Base-by-base conservation (phyloP, 92 coral and sea anemone species). In the Scolanthus callimorphus region DNA sequence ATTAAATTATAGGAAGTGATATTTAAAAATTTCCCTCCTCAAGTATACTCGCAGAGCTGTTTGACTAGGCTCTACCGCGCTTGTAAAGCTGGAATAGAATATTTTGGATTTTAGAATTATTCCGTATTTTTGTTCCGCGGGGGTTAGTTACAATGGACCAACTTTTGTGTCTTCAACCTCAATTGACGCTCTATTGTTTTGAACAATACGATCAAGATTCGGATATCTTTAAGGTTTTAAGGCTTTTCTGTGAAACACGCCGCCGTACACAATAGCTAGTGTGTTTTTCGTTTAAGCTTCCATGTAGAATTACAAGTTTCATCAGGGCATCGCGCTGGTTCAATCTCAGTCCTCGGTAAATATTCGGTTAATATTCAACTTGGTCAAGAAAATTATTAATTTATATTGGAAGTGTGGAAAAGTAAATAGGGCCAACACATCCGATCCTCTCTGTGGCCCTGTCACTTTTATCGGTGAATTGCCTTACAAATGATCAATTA, bases 401-500 rank as follows among this genome's bases (percentile, higher is more conserved):
- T 83, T 84, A 73, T 83, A 88, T 88, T 83, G 80, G 57, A 70
- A 78, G 74, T 88, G 65, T 68, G 55, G 59, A 50, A 83, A 83
- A 83, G 90, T 83, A 88, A 88, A 88, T 78, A 80, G 57, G 17
- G 12, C 29, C 28, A 38, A 41, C 76, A 78, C 79, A 86, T 86
- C 95, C 95, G 89, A 86, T 82, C 71, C 82, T 67, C 55, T 73
- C 72, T 57, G 70, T 73, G 77, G 64, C 74, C 80, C 85, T 74
- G 90, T 74, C 96, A 83, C 71, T 84, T 64, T 83, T 74, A 52
- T 77, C 29, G 81, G 73, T 78, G 96, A 88, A 88, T 88, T 88
- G 96, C 95, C 97, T 79, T 76, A 89, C 86, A 92, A 85, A 89
- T 89, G 97, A 94, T 89, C 99, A 94, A 94, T 94, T 94, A 94